These are phyloP conservation scores for Gallinago stenura DNA, from an alignment of 2,797 vertebrate species.

Conservation along the genomic window DNA sequence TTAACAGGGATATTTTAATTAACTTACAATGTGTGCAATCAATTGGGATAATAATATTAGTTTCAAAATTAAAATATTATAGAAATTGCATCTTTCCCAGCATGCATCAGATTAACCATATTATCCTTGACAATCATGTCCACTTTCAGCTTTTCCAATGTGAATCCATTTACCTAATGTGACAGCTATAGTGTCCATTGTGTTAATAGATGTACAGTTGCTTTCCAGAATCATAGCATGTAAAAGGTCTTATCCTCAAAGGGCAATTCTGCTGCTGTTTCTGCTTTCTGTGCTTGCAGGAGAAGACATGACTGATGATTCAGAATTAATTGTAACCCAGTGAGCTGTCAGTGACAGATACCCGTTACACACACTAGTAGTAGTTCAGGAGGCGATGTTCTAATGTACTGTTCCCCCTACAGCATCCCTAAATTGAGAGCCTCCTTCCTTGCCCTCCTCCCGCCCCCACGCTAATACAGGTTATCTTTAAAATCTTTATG, in stretches of 20 bases:
- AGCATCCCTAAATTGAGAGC: not conserved
- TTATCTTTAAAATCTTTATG: not conserved
- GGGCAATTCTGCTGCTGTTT: not conserved
- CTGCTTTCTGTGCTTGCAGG: conserved; percentile 17
- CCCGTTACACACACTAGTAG: not conserved
- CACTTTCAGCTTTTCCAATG: not conserved
- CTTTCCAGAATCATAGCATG: conserved; percentile 22
- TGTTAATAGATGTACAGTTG: conserved; percentile 26
- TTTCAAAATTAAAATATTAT: conserved; percentile 1
- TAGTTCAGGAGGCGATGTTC: not conserved
- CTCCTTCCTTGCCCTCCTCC: not conserved
- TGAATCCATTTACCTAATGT: conserved; percentile 30
- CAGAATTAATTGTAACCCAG: conserved; percentile 49
- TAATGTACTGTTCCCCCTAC: not conserved
- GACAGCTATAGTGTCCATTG: conserved; percentile 1
- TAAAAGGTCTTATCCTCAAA: conserved; percentile 30
- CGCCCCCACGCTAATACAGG: not conserved
- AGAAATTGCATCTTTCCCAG: conserved; percentile 16
- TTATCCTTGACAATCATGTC: conserved; percentile 10
- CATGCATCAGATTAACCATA: not conserved
- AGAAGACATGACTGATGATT: conserved; percentile 43
- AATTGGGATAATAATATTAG: not conserved
- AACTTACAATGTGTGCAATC: not conserved
- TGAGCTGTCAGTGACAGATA: conserved; percentile 41
- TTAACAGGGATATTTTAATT: not conserved